Evolutionary conservation across 2,888 invertebrate species (phyloP).

Genomic region (Netelia inedita): DNA sequence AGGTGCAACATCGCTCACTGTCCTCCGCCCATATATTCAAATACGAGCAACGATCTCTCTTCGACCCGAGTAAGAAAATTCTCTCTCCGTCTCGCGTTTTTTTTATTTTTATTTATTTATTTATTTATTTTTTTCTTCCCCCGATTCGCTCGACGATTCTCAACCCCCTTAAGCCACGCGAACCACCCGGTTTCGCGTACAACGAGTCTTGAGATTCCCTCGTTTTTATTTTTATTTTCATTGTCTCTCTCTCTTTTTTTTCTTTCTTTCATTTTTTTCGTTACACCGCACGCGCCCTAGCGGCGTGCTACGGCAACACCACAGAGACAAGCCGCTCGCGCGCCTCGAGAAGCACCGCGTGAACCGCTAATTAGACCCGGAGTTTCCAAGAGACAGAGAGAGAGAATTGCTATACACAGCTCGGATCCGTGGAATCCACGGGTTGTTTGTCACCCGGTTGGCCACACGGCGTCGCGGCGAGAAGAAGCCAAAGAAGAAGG

Average conservation of each 20-base stretch:
- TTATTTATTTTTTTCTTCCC: conserved; percentile 46
- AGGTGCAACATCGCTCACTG: conserved; percentile 84
- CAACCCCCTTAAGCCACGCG: conserved; percentile 58
- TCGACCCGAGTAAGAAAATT: conserved; percentile 37
- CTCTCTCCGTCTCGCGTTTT: conserved; percentile 62
- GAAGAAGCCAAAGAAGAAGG: conserved; percentile 36
- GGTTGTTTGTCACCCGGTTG: conserved; percentile 80
- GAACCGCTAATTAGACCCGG: conserved; percentile 82
- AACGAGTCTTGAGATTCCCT: conserved; percentile 34
- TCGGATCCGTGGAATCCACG: conserved; percentile 80
- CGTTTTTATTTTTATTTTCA: too few relatives aligned
- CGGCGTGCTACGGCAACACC: conserved; percentile 34
- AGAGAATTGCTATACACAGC: conserved; percentile 64
- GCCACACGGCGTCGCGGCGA: conserved; percentile 56
- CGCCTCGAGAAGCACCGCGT: conserved; percentile 72
- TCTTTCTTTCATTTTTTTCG: conserved; percentile 61
- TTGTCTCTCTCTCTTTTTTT: conserved; percentile 62
- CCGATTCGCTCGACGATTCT: conserved; percentile 10
- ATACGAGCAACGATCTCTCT: conserved; percentile 67
- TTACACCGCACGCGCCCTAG: conserved; percentile 44
- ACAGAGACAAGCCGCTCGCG: conserved; percentile 58
- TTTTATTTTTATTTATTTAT: conserved; percentile 42
- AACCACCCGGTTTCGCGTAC: conserved; percentile 57
- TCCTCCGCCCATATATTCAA: conserved; percentile 77
- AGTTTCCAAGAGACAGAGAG: conserved; percentile 72